Percentiles rank a stretch among this genome's conserved stretches.
Conservation (phyloP, 2,113 vertebrate genomes). For the Henicopernis longicauda region DNA sequence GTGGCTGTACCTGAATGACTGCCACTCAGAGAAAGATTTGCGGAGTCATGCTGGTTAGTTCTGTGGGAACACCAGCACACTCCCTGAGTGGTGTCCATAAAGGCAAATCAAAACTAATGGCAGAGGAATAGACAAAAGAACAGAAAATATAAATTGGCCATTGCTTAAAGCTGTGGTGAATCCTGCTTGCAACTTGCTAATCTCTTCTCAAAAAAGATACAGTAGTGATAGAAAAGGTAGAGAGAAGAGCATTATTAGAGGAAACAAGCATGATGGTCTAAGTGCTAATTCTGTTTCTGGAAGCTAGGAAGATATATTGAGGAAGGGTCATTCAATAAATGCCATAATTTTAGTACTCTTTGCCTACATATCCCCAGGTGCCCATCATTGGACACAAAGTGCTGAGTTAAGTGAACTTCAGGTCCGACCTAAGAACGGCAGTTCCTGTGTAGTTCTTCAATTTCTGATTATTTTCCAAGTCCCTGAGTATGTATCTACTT, state of each 20-base stretch:
- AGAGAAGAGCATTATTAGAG: background rate
- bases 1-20: background rate
- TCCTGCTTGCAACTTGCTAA: background rate
- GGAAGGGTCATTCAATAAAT: background rate
- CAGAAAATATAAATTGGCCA: background rate
- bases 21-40: background rate
- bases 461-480: background rate
- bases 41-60: background rate
- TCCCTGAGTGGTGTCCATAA: background rate
- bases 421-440: background rate
- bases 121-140: background rate
- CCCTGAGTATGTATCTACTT: background rate
- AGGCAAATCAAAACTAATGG: background rate
- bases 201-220: background rate
- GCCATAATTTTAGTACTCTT: background rate
- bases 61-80: rapidly evolving
- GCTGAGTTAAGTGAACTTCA: background rate
- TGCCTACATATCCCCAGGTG: background rate
- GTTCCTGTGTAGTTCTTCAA: background rate
- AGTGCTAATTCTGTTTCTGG: background rate
- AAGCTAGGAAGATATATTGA: background rate
- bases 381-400: background rate
- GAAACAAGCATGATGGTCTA: background rate
- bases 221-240: background rate
- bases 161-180: background rate